Conservation (phyloP, 2,797 vertebrate genomes). For the Pristis pectinata region DNA sequence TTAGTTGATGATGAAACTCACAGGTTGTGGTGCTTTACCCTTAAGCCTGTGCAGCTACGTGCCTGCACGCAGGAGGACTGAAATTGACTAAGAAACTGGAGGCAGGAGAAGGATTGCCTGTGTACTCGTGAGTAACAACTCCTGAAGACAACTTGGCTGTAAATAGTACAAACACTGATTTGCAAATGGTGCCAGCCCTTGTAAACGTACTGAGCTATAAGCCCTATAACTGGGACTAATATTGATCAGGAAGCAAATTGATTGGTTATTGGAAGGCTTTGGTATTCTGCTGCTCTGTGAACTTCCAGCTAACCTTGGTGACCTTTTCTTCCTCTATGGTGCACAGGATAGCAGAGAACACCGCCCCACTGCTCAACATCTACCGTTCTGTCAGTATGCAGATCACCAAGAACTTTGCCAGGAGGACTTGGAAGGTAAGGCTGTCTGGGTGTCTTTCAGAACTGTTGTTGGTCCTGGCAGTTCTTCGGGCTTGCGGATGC, state of each 20-base stretch:
- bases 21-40: neutral
- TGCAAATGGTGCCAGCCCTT: too few species aligned
- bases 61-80: neutral
- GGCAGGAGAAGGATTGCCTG: neutral
- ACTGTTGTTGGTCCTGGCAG: neutral
- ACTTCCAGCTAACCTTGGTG: slow-evolving; percentile 46
- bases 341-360: slow-evolving; percentile 78
- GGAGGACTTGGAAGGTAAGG: slow-evolving; percentile 88
- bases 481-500: neutral
- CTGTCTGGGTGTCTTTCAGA: neutral
- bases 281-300: slow-evolving; percentile 31
- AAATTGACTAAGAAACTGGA: neutral
- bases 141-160: neutral
- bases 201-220: too few species aligned
- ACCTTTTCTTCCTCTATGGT: slow-evolving; percentile 43
- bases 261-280: neutral
- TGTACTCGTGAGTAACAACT: neutral
- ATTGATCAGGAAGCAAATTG: neutral
- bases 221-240: neutral
- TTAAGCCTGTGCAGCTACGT: neutral
- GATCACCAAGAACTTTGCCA: slow-evolving; percentile 87
- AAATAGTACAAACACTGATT: neutral
- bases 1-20: neutral
- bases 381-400: slow-evolving; percentile 80
- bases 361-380: slow-evolving; percentile 75